Percentiles rank a stretch among this genome's conserved stretches.
Evolutionary conservation across 2,113 vertebrate species (phyloP).

Genomic region (Hirundichthys speculiger): DNA sequence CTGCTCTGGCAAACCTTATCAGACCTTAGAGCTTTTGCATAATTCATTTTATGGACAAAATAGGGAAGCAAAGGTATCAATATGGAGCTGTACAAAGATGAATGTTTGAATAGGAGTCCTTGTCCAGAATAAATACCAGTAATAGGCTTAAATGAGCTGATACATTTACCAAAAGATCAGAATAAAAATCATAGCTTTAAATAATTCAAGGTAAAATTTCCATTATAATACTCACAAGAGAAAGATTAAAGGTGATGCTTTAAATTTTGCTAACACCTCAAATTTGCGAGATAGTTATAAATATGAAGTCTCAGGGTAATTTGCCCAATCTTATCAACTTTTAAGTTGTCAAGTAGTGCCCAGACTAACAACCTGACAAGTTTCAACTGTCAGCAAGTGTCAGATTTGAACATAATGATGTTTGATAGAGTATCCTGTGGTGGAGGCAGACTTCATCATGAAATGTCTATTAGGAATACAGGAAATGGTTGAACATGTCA

Average conservation of each 20-base stretch:
- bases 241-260: no score
- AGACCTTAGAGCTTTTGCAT: neutral
- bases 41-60: conserved; percentile 5
- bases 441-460: neutral
- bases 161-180: neutral
- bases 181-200: neutral
- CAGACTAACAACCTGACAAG: no score
- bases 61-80: neutral
- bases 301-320: no score
- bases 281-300: no score
- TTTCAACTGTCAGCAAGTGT: neutral
- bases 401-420: neutral
- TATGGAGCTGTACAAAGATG: neutral
- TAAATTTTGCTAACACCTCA: no score
- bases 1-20: neutral
- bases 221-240: no score
- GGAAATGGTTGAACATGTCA: neutral
- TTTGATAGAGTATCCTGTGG: neutral
- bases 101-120: neutral
- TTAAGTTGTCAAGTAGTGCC: no score
- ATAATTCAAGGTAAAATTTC: neutral
- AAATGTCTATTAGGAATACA: neutral
- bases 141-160: neutral
- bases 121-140: no score
- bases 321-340: no score